These are phyloP conservation scores for Myiozetetes cayanensis DNA, from an alignment of 2,113 vertebrate species.

Conservation along the genomic window DNA sequence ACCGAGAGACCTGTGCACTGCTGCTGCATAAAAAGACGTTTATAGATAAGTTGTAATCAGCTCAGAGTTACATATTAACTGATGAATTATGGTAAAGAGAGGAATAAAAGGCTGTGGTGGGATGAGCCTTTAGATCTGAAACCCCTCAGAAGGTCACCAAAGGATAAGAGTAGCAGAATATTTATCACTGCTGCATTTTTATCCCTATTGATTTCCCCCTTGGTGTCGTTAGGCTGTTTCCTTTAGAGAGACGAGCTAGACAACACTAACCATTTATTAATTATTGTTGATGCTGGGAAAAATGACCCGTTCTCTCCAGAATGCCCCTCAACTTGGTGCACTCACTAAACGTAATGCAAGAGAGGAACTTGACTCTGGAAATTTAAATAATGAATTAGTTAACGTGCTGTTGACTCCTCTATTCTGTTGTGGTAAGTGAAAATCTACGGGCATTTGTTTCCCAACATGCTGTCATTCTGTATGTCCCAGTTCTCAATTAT, in stretches of 20 bases:
- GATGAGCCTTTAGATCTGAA: slow-evolving; percentile 60
- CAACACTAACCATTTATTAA: slow-evolving; percentile 62
- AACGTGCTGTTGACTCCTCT: slow-evolving; percentile 35
- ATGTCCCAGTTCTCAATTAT: slow-evolving; percentile 27
- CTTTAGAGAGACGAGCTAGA: slow-evolving; percentile 46
- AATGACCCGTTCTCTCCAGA: not conserved
- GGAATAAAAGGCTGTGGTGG: slow-evolving; percentile 38
- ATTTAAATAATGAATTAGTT: slow-evolving; percentile 65
- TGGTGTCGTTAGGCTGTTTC: slow-evolving; percentile 44
- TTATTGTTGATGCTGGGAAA: slow-evolving; percentile 54
- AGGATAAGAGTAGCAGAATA: slow-evolving; percentile 50
- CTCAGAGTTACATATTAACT: slow-evolving; percentile 65
- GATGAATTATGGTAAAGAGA: slow-evolving; percentile 49
- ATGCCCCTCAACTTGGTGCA: not conserved
- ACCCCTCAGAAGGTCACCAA: slow-evolving; percentile 48
- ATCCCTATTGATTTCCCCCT: slow-evolving; percentile 54
- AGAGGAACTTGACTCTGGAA: slow-evolving; percentile 43
- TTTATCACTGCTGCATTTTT: slow-evolving; percentile 64
- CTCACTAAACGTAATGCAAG: slow-evolving; percentile 46
- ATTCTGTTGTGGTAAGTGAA: slow-evolving; percentile 37
- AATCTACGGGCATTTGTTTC: slow-evolving; percentile 48
- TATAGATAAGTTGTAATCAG: slow-evolving; percentile 64
- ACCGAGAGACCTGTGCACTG: not conserved
- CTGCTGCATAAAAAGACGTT: slow-evolving; percentile 44
- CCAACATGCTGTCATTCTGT: not conserved